Percentiles rank a stretch among this genome's conserved stretches.
Evolutionary conservation across 2,797 vertebrate genomes (phyloP).

Genomic region (Philypnodon macrostomus): DNA sequence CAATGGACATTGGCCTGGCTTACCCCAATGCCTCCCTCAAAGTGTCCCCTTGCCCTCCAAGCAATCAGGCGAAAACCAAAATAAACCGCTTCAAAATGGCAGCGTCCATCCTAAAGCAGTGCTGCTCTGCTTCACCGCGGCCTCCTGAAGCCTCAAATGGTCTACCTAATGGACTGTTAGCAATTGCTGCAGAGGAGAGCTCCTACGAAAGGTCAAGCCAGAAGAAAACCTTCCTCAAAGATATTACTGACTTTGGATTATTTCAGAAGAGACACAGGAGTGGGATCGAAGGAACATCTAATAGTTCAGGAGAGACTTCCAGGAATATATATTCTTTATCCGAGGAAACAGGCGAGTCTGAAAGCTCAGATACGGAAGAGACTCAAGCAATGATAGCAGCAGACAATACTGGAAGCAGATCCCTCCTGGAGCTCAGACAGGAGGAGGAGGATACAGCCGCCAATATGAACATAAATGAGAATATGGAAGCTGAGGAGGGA

Average conservation of each 20-base stretch:
- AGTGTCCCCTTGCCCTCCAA: conserved; percentile 61
- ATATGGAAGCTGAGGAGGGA: conserved; percentile 17
- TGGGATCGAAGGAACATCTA: conserved; percentile 31
- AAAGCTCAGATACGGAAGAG: conserved; percentile 64
- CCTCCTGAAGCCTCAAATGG: conserved; percentile 75
- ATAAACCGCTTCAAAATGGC: conserved; percentile 86
- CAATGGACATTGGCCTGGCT: conserved; percentile 65
- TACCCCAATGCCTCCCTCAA: conserved; percentile 81
- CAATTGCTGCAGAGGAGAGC: conserved; percentile 35
- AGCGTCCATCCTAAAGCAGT: conserved; percentile 86
- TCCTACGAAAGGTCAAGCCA: conserved; percentile 57
- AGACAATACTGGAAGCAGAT: conserved; percentile 27
- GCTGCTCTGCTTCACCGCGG: conserved; percentile 58
- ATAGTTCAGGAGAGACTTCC: conserved; percentile 54
- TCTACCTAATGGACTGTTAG: conserved; percentile 83
- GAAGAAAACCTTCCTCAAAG: conserved; percentile 79
- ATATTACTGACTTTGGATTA: conserved; percentile 80
- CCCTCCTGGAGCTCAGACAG: conserved; percentile 11
- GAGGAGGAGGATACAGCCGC: conserved; percentile 10
- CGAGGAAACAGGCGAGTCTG: conserved; percentile 82
- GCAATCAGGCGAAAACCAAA: conserved; percentile 79
- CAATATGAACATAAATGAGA: conserved; percentile 12
- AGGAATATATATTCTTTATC: conserved; percentile 88
- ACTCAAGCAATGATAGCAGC: conserved; percentile 24
- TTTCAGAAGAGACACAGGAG: conserved; percentile 82